phyloP scores from a whole-genome alignment of 1,140 invertebrate species.

The Lepidurus arcticus region DNA sequence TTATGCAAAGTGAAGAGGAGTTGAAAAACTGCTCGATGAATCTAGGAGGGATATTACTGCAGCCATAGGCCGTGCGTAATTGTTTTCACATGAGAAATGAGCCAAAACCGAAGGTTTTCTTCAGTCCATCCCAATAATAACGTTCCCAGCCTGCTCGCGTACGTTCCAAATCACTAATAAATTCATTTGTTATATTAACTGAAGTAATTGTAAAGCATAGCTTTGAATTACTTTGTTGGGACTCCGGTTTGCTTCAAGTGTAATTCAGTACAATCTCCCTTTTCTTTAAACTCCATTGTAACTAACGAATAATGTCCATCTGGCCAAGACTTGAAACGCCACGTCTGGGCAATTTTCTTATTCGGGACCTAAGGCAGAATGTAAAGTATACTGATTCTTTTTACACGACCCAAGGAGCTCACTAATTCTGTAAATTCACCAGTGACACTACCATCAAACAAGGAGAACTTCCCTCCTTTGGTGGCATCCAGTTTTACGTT shows the following conservation, averaged over 20 bases:
- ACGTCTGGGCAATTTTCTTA: constrained; percentile 83
- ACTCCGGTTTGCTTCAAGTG: constrained; percentile 72
- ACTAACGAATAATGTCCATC: constrained; percentile 85
- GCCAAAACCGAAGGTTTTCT: constrained; percentile 85
- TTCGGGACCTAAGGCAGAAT: constrained; percentile 54
- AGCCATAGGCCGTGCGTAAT: not conserved
- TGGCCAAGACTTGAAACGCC: constrained; percentile 94
- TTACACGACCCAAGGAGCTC: constrained; percentile 38
- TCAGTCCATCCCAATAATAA: constrained; percentile 90
- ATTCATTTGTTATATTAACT: constrained; percentile 29
- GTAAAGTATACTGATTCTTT: constrained; percentile 28
- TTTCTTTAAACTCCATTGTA: constrained; percentile 73
- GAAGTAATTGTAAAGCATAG: constrained; percentile 24
- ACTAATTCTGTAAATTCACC: constrained; percentile 81
- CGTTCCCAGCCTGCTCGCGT: constrained; percentile 82
- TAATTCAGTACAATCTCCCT: constrained; percentile 75
- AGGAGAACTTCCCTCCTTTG: constrained; percentile 77
- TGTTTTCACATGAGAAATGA: constrained; percentile 56
- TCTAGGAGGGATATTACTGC: not conserved
- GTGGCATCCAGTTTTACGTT: constrained; percentile 69
- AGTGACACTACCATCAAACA: constrained; percentile 86
- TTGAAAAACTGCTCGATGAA: not conserved
- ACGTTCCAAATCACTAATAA: constrained; percentile 63
- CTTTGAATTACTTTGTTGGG: constrained; percentile 54
- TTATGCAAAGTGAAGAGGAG: no score